Evolutionary conservation across 2,888 invertebrate species (phyloP).

Genomic region (Spatulosminthurus flaviceps): DNA sequence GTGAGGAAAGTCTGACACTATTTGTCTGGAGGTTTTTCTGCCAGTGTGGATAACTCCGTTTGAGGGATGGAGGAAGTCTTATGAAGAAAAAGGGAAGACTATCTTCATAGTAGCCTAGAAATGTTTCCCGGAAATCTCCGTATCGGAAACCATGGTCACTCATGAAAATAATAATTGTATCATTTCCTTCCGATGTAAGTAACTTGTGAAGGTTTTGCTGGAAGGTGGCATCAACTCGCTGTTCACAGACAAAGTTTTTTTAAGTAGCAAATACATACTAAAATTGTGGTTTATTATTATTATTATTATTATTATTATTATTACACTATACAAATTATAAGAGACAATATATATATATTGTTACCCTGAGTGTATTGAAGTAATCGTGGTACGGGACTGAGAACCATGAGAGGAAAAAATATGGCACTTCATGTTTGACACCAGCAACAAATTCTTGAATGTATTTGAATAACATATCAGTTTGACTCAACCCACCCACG

Average conservation of each 20-base stretch:
- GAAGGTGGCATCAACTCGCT: constrained; percentile 6
- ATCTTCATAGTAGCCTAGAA: constrained; percentile 81
- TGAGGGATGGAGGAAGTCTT: constrained; percentile 74
- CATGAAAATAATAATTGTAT: constrained; percentile 65
- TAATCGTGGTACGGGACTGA: constrained; percentile 63
- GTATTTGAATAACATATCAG: constrained; percentile 56
- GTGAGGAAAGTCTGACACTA: constrained; percentile 75
- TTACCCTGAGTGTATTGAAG: constrained; percentile 55
- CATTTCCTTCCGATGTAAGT: constrained; percentile 1
- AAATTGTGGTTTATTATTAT: no score
- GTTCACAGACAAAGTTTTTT: no score
- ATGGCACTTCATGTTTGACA: constrained; percentile 54
- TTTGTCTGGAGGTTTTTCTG: constrained; percentile 72
- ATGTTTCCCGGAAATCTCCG: constrained; percentile 75
- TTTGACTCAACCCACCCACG: constrained; percentile 55
- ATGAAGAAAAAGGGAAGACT: constrained; percentile 79
- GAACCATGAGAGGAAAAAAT: constrained; percentile 62
- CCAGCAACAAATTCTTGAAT: constrained; percentile 52
- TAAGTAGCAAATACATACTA: no score
- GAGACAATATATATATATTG: not conserved
- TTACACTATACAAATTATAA: no score
- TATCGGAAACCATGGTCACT: constrained; percentile 84
- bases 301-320: no score
- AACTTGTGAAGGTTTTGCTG: not conserved
- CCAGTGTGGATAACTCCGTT: constrained; percentile 68